These are phyloP conservation scores for Meghimatium bilineatum DNA, from an alignment of 2,888 invertebrate species.

Conservation along the genomic window DNA sequence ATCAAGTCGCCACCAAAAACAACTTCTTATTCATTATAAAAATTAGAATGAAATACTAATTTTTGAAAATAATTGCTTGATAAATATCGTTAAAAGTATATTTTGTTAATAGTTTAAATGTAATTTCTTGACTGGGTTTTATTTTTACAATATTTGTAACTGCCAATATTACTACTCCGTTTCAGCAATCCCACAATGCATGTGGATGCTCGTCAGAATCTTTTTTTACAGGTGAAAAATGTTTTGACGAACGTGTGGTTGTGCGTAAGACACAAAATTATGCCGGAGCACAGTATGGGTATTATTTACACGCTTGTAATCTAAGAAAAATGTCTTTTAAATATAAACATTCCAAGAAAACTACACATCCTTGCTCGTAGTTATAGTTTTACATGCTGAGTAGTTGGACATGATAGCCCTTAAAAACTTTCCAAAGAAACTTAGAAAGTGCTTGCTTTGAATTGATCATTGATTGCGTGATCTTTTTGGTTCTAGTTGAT, in stretches of 20 bases:
- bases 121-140: background rate
- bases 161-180: constrained; percentile 29
- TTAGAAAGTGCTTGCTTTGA: constrained; percentile 30
- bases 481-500: background rate
- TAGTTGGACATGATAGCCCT: too few species aligned
- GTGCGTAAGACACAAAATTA: background rate
- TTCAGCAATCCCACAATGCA: constrained; percentile 37
- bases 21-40: background rate
- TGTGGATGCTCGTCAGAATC: constrained; percentile 18
- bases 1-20: background rate
- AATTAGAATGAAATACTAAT: too few species aligned
- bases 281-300: background rate
- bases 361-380: too few species aligned
- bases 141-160: constrained; percentile 1
- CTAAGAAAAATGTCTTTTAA: background rate
- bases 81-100: too few species aligned
- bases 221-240: constrained; percentile 45
- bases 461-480: background rate
- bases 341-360: background rate
- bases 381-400: too few species aligned
- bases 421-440: background rate
- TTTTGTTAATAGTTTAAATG: too few species aligned
- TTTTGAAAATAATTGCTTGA: too few species aligned
- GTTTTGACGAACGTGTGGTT: constrained; percentile 40
- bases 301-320: background rate